Conservation (phyloP, 2,113 vertebrate genomes). For the Henicopernis longicauda region DNA sequence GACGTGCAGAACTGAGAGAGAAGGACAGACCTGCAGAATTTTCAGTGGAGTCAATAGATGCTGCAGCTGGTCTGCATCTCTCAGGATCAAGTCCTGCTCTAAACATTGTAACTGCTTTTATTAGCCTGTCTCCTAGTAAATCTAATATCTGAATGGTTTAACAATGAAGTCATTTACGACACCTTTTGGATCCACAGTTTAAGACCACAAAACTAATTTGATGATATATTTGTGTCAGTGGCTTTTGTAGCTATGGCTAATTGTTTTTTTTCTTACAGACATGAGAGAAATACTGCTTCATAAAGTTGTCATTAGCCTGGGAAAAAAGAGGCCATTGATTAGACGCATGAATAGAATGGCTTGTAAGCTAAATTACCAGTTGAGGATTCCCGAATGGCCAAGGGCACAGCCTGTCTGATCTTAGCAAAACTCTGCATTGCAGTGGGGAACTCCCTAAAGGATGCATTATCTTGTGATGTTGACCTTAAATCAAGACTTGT, state of each 20-base stretch:
- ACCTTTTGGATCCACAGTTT: neutral
- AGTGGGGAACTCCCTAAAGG: neutral
- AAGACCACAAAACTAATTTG: conserved; percentile 6
- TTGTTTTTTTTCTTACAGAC: neutral
- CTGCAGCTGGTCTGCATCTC: neutral
- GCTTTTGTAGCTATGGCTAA: conserved; percentile 3
- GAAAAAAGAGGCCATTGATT: conserved; percentile 17
- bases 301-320: conserved; percentile 19
- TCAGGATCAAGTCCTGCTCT: neutral
- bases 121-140: neutral
- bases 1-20: neutral
- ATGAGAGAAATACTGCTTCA: conserved; percentile 43
- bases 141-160: neutral
- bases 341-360: conserved; percentile 32
- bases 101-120: conserved; percentile 23
- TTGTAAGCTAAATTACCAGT: conserved; percentile 21
- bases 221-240: neutral
- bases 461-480: neutral
- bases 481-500: conserved; percentile 3
- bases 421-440: conserved; percentile 31
- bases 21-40: neutral
- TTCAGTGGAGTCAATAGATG: neutral
- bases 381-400: neutral
- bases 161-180: neutral
- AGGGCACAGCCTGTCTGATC: conserved; percentile 13